Evolutionary conservation across 1,140 invertebrate species (phyloP).

Genomic region (Pseudomyrmex pallidus): DNA sequence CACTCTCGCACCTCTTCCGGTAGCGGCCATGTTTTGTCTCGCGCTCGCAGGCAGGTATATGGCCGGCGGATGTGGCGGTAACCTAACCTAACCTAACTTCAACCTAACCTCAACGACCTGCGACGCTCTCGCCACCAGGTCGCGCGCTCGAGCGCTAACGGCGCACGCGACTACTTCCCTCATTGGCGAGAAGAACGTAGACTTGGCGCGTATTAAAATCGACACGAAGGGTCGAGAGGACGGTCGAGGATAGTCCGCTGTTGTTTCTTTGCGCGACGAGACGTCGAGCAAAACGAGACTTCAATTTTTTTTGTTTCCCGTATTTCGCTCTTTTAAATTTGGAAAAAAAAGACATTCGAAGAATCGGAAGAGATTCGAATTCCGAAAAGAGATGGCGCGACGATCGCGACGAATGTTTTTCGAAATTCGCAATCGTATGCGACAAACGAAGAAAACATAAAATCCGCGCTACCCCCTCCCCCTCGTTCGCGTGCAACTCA

Average conservation of each 20-base stretch:
- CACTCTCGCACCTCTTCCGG: slow-evolving; percentile 35
- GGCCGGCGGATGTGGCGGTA: neutral
- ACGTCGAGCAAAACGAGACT: neutral
- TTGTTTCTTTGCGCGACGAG: too few relatives aligned
- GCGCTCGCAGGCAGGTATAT: neutral
- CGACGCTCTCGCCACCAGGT: neutral
- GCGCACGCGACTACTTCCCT: too few relatives aligned
- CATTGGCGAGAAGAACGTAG: too few relatives aligned
- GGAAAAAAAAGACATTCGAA: neutral
- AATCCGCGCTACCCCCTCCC: neutral
- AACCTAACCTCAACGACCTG: too few relatives aligned
- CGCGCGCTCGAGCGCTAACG: neutral
- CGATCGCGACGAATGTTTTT: too few relatives aligned
- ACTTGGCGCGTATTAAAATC: too few relatives aligned
- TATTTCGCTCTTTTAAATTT: neutral
- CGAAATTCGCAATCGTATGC: neutral
- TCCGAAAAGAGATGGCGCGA: slow-evolving; percentile 7
- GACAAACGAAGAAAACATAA: too few relatives aligned
- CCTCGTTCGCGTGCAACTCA: too few relatives aligned
- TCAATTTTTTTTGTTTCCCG: neutral
- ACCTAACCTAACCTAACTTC: too few relatives aligned
- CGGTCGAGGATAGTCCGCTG: too few relatives aligned
- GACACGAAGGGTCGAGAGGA: too few relatives aligned
- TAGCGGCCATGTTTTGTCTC: slow-evolving; percentile 69
- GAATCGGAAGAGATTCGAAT: neutral